Conservation (phyloP, 2,888 invertebrate species). For the Eutolmus rufibarbis region DNA sequence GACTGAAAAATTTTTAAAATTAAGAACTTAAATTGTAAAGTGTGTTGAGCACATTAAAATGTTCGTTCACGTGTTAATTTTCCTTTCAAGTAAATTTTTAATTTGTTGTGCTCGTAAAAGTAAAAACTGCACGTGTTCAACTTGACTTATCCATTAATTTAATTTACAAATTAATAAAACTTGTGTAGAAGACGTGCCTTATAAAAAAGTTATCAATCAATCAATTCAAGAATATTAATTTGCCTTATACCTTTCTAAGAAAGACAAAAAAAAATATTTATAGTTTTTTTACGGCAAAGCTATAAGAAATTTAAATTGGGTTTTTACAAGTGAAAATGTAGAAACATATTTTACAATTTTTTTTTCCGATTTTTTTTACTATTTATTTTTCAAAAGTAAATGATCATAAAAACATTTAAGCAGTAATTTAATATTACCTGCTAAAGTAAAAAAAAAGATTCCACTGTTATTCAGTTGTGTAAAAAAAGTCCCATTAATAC, state of each 20-base stretch:
- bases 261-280: neutral
- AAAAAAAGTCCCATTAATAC: neutral
- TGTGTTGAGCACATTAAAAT: neutral
- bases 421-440: neutral
- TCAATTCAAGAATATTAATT: neutral
- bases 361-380: neutral
- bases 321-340: too few relatives aligned
- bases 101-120: neutral
- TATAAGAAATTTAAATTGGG: neutral
- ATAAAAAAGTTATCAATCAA: neutral
- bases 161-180: neutral
- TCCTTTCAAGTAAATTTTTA: neutral
- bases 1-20: neutral
- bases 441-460: neutral
- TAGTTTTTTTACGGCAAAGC: neutral
- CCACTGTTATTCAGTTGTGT: neutral
- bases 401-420: neutral
- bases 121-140: neutral
- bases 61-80: neutral
- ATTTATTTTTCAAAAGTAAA: neutral
- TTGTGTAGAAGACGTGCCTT: neutral
- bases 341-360: neutral
- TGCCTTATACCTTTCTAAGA: neutral
- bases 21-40: neutral
- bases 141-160: neutral